Percentiles rank a stretch among this genome's conserved stretches.
Conservation (phyloP, 2,113 vertebrate genomes). For the Dinomys branickii region DNA sequence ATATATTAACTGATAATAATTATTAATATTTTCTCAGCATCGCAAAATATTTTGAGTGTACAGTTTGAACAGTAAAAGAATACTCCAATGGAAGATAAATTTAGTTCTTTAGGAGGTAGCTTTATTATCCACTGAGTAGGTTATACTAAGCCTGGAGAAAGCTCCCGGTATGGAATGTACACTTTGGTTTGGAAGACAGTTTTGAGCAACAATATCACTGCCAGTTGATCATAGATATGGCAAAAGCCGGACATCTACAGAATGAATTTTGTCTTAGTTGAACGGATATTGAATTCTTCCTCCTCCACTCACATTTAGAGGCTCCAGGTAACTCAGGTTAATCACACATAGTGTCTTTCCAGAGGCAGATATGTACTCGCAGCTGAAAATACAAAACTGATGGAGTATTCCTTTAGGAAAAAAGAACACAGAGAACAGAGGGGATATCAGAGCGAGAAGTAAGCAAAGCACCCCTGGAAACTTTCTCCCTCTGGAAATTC, state of each 20-base stretch:
- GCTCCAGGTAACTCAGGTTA: background rate
- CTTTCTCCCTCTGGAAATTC: background rate
- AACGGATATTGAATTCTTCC: background rate
- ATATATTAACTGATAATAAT: background rate
- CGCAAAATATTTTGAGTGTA: background rate
- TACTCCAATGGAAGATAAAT: background rate
- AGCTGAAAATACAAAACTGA: background rate
- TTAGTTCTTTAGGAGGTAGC: background rate
- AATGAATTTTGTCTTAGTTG: background rate
- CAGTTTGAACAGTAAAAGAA: background rate
- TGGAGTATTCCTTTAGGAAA: background rate
- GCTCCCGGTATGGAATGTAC: background rate
- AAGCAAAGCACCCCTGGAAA: background rate
- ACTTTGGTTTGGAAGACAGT: background rate
- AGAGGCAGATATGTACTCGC: background rate
- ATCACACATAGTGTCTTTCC: background rate
- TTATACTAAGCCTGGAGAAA: background rate
- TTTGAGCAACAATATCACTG: background rate
- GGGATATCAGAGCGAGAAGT: background rate
- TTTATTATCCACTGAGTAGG: background rate
- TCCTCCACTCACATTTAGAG: background rate
- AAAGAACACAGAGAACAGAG: background rate
- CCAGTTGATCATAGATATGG: background rate
- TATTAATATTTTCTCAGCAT: background rate
- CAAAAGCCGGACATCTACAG: background rate